Conservation (phyloP, 2,888 invertebrate genomes). For the Metallyticus violacea region DNA sequence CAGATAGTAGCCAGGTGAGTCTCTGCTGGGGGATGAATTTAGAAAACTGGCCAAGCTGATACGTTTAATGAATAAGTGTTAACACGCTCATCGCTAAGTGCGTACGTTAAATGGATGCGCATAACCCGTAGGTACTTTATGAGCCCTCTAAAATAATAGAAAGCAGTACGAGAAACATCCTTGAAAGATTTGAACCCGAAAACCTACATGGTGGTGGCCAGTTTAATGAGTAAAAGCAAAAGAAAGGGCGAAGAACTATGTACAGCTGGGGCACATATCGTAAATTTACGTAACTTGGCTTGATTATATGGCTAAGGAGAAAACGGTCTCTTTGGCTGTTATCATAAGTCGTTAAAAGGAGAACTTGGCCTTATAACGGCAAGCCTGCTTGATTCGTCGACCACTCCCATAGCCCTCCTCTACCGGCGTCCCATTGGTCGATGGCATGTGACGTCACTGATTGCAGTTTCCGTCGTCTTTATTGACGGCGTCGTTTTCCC, state of each 20-base stretch:
- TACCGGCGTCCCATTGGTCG: conserved; percentile 21
- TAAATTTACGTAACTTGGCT: not conserved
- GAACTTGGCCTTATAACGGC: not conserved
- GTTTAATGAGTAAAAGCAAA: too few species aligned
- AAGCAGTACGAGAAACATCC: too few species aligned
- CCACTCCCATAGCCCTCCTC: conserved; percentile 7
- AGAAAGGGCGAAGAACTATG: not conserved
- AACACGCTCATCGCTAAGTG: too few species aligned
- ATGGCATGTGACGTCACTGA: conserved; percentile 24
- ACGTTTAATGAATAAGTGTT: too few species aligned
- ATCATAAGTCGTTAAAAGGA: not conserved
- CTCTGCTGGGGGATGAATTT: too few species aligned
- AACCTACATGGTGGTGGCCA: too few species aligned
- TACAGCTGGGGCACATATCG: not conserved
- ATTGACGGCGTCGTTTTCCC: not conserved
- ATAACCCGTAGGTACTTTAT: too few species aligned
- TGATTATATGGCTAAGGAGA: not conserved
- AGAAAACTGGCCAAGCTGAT: too few species aligned
- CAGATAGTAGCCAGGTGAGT: too few species aligned
- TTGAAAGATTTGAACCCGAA: too few species aligned
- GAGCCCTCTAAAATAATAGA: too few species aligned
- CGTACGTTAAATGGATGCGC: too few species aligned
- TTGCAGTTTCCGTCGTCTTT: conserved; percentile 4
- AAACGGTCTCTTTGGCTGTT: not conserved
- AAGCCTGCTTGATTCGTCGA: conserved; percentile 11